Evolutionary conservation across 1,140 invertebrate species (phyloP).

Genomic region (Popillia japonica): DNA sequence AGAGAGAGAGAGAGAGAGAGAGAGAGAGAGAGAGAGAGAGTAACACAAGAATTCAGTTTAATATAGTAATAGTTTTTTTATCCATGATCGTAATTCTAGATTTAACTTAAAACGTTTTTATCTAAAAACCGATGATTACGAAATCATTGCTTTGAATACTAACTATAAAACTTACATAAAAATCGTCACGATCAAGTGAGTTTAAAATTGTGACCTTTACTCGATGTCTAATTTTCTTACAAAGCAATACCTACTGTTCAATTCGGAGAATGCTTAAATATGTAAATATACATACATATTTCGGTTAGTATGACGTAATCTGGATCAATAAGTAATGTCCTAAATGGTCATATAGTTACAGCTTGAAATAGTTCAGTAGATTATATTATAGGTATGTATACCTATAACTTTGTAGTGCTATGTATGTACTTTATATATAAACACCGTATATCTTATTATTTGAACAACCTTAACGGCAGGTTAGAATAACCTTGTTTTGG

Average conservation of each 20-base stretch:
- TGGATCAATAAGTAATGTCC: not conserved
- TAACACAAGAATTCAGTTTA: too few species aligned
- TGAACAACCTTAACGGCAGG: too few species aligned
- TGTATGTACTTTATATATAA: too few species aligned
- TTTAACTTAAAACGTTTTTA: too few species aligned
- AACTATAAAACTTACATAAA: not conserved
- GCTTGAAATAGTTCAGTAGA: not conserved
- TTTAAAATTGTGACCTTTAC: constrained; percentile 10
- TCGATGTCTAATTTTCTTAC: not conserved
- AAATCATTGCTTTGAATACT: not conserved
- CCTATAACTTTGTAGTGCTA: not conserved
- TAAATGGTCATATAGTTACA: constrained; percentile 2
- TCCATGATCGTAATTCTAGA: too few species aligned
- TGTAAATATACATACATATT: not conserved
- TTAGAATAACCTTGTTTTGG: too few species aligned
- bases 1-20: too few species aligned
- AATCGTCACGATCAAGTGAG: not conserved
- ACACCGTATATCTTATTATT: too few species aligned
- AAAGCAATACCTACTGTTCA: not conserved
- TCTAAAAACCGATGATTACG: too few species aligned
- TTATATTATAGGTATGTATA: not conserved
- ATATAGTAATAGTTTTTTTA: not conserved
- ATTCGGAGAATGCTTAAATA: not conserved
- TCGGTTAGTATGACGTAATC: not conserved
- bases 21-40: too few species aligned